Conservation (phyloP, 2,113 vertebrate genomes). For the Mellivora capensis region DNA sequence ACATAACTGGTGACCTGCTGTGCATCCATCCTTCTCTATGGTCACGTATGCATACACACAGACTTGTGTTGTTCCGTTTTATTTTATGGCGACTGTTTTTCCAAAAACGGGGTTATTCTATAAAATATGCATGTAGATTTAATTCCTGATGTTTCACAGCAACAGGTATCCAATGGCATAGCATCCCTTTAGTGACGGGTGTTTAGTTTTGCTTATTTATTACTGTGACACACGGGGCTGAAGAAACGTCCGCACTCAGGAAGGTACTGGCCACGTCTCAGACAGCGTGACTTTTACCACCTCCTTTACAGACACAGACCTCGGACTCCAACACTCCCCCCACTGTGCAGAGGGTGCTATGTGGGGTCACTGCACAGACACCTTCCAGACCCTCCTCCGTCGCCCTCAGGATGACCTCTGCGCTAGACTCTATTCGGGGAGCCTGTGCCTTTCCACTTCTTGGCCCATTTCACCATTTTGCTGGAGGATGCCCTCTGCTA, state of each 20-base stretch:
- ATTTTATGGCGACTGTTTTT: neutral
- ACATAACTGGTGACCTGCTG: too few species aligned
- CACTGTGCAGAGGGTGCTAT: neutral
- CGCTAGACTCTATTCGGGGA: neutral
- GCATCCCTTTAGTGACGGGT: neutral
- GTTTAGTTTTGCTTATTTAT: neutral
- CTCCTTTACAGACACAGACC: neutral
- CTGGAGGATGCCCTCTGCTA: neutral
- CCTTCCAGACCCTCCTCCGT: neutral
- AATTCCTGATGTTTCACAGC: neutral
- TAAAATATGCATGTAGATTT: neutral
- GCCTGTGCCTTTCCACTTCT: too few species aligned
- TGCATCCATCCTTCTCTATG: neutral
- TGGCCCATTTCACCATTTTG: neutral
- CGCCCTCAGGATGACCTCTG: neutral
- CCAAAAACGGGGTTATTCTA: neutral
- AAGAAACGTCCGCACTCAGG: neutral
- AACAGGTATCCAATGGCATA: neutral
- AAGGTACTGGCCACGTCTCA: neutral
- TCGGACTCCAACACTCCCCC: too few species aligned
- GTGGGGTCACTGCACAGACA: neutral
- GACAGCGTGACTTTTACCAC: neutral
- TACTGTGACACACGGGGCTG: neutral
- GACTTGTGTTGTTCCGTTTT: neutral
- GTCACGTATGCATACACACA: rapidly evolving